Base-by-base conservation (phyloP, 2,888 invertebrate species). In the Monopis laevigella region DNA sequence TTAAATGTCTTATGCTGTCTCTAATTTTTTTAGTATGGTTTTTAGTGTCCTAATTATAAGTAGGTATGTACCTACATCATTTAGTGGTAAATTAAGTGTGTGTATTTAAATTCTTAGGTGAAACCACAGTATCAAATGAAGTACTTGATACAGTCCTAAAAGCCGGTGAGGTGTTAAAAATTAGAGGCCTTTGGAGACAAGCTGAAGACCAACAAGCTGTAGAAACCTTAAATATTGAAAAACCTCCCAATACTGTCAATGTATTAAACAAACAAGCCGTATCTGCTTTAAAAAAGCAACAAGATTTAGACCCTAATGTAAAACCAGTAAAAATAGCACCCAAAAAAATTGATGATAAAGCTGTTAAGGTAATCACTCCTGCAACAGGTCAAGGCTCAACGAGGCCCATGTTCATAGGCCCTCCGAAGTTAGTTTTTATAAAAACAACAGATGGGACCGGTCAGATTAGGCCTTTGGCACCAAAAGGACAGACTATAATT, bases 61-160 rank as follows among this genome's bases (percentile, higher is more conserved):
- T n/a, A n/a, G n/a, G n/a, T n/a, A n/a, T n/a, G n/a, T n/a, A n/a
- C n/a, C n/a, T n/a, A n/a, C n/a, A n/a, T n/a, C n/a, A n/a, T n/a
- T n/a, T n/a, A n/a, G n/a, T n/a, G n/a, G n/a, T n/a, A n/a, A n/a
- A n/a, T n/a, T n/a, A n/a, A n/a, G 6, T 29, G 6, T 14, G 5
- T 34, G 6, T 34, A 14, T n/a, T 16, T 6, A n/a, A 4, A 5
- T 32, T 56, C 59, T 62, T 65, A 73, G 88, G 88, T 14, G 89
- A 89, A 72, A 90, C 92, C 18, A 92, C 92, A 30, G 92, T 93
- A 18, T 90, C 91, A 41, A 92, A 92, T 67, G 92, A 92, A 57
- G 90, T 93, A 35, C 65, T 93, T 44, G 91, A 90, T 51, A 89
- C 87, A 47, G 92, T 93, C 1, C 63, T 93, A 18, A 87, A 88